A percentile compares a stretch with the other conserved stretches of the same genome.
phyloP scores from a whole-genome alignment of 2,888 invertebrate genomes.

The Adineta ricciae region DNA sequence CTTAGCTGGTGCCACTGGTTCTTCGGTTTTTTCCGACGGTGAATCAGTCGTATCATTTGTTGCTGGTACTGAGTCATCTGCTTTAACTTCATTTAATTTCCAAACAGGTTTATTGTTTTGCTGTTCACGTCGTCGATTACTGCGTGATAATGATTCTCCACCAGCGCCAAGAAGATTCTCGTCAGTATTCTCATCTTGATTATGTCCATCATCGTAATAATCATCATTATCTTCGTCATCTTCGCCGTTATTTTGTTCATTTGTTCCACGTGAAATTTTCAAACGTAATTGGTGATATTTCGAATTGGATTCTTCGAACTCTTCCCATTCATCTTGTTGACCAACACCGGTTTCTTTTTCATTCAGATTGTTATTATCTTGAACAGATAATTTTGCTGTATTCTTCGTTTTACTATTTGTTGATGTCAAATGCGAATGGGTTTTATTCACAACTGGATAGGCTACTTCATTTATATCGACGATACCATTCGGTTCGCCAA shows the following conservation, averaged over 20 bases:
- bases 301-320: not conserved
- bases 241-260: not conserved
- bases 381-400: not conserved
- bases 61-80: not conserved
- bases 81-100: not conserved
- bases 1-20: not conserved
- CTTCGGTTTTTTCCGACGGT: not conserved
- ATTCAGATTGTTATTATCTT: not conserved
- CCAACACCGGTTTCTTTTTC: not conserved
- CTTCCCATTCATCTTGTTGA: constrained; percentile 20
- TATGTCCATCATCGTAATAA: not conserved
- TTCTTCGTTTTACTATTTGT: not conserved
- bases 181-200: not conserved
- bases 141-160: not conserved
- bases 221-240: not conserved
- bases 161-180: not conserved
- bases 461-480: not conserved
- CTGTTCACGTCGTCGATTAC: not conserved
- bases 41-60: not conserved
- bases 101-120: not conserved
- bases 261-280: not conserved
- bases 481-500: not conserved
- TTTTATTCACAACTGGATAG: not conserved
- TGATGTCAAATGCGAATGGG: not conserved
- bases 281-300: not conserved